Conservation (phyloP, 2,797 vertebrate species). For the Malacoctenus gilli region DNA sequence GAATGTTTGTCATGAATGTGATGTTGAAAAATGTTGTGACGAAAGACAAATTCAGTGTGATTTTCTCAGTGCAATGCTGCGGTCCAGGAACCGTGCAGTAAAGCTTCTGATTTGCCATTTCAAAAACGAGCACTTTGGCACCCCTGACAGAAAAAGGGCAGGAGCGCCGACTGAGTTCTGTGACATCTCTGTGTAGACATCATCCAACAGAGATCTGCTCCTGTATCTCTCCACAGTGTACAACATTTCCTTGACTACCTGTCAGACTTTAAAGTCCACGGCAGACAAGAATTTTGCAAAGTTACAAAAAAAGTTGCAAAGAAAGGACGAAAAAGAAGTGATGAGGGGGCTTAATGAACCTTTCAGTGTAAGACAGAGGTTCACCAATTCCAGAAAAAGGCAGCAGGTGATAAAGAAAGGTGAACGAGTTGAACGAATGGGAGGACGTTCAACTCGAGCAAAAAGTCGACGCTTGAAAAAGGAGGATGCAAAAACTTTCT, state of each 20-base stretch:
- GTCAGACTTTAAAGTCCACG: background rate
- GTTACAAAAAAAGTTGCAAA: background rate
- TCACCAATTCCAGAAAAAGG: constrained; percentile 22
- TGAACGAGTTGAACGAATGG: constrained; percentile 10
- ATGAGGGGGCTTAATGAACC: constrained; percentile 22
- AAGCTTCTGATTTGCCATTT: constrained; percentile 23
- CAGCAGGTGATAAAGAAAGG: constrained; percentile 3
- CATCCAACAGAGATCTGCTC: background rate
- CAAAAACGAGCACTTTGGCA: constrained; percentile 27
- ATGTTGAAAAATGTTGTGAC: background rate
- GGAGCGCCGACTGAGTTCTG: background rate
- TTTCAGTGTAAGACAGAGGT: constrained; percentile 2
- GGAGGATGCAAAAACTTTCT: background rate
- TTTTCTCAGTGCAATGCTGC: background rate
- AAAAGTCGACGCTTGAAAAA: constrained; percentile 9
- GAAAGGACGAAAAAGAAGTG: background rate
- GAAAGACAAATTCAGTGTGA: background rate
- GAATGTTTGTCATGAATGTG: background rate
- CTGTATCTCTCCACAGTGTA: too few relatives aligned
- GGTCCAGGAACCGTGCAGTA: background rate
- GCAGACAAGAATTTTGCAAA: background rate
- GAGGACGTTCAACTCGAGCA: constrained; percentile 33
- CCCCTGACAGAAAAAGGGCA: background rate
- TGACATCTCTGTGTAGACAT: background rate
- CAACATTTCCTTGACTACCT: too few relatives aligned